Evolutionary conservation across 2,888 invertebrate genomes (phyloP).

Genomic region (Cephalotes varians): DNA sequence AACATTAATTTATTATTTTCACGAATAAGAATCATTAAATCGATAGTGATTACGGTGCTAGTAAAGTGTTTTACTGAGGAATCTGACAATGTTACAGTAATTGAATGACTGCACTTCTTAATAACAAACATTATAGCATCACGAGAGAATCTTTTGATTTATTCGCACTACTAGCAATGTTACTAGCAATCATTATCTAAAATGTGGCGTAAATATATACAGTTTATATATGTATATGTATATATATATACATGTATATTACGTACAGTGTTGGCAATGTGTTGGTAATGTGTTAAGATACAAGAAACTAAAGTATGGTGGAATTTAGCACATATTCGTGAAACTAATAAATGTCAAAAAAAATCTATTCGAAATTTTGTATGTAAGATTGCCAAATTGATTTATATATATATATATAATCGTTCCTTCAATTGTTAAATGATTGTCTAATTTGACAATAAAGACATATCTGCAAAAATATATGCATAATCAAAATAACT

Average conservation of each 20-base stretch:
- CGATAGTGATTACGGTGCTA: background rate
- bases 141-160: slow-evolving; percentile 55
- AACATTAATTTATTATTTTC: background rate
- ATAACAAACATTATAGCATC: slow-evolving; percentile 4
- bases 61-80: background rate
- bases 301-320: background rate
- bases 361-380: background rate
- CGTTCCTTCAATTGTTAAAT: slow-evolving; percentile 7
- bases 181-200: slow-evolving; percentile 28
- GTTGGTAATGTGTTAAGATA: slow-evolving; percentile 34
- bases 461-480: background rate
- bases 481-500: background rate
- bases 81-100: slow-evolving; percentile 14
- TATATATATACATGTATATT: slow-evolving; percentile 38
- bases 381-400: background rate
- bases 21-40: background rate
- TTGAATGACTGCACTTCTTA: slow-evolving; percentile 6
- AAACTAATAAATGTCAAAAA: slow-evolving; percentile 9
- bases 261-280: slow-evolving; percentile 17
- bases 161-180: slow-evolving; percentile 23
- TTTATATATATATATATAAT: too few species aligned
- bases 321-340: background rate
- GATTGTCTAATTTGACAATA: slow-evolving; percentile 5
- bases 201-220: slow-evolving; percentile 35
- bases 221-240: slow-evolving; percentile 34